A percentile compares a stretch with the other conserved stretches of the same genome.
phyloP scores from a whole-genome alignment of 2,888 invertebrate species.

The Amblyjoppa proteus region DNA sequence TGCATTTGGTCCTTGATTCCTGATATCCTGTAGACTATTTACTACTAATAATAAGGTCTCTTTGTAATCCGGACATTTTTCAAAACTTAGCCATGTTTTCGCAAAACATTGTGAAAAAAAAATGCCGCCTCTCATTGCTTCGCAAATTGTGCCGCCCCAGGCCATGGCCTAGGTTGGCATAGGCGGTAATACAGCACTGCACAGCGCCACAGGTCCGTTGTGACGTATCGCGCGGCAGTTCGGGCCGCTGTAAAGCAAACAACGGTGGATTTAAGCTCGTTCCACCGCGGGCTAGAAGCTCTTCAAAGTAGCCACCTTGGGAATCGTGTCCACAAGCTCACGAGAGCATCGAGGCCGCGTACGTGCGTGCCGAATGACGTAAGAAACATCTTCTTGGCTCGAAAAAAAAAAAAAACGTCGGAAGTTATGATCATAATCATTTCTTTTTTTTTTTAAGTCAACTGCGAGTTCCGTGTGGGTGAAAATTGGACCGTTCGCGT shows the following conservation, averaged over 20 bases:
- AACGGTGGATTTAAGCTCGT: background rate
- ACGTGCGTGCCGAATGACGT: background rate
- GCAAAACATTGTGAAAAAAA: too few species aligned
- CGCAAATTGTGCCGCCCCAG: too few species aligned
- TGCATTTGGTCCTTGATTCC: too few species aligned
- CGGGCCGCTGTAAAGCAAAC: constrained; percentile 11
- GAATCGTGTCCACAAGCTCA: background rate
- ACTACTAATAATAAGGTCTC: too few species aligned
- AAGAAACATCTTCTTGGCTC: background rate
- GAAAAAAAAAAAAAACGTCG: background rate
- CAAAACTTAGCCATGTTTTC: too few species aligned
- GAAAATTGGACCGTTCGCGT: background rate
- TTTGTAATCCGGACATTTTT: too few species aligned
- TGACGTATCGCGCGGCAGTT: constrained; percentile 1
- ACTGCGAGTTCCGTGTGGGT: background rate
- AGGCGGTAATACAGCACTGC: too few species aligned
- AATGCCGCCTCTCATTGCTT: too few species aligned
- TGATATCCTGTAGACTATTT: too few species aligned
- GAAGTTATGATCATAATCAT: background rate
- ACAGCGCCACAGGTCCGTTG: background rate
- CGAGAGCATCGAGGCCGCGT: background rate
- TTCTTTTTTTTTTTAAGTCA: background rate
- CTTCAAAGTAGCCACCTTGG: background rate
- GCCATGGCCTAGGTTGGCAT: too few species aligned
- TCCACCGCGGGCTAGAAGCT: background rate